A percentile compares a stretch with the other conserved stretches of the same genome.
phyloP scores from a whole-genome alignment of 2,797 vertebrate species.

The Sorex maritimensis region DNA sequence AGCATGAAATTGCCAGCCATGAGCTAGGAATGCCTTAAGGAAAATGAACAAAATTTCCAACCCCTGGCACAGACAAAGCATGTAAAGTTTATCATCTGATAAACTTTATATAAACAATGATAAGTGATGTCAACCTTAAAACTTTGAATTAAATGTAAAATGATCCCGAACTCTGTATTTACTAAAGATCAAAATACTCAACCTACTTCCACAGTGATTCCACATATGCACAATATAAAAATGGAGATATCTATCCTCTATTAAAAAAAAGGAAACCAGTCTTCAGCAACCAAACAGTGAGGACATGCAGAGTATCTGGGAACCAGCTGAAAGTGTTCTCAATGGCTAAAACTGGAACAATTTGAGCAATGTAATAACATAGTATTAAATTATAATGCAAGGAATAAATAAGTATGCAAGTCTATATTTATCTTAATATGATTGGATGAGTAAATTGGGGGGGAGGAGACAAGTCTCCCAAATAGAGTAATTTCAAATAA shows the following conservation, averaged over 20 bases:
- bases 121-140: conserved; percentile 40
- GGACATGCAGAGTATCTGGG: not conserved
- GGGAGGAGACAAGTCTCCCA: not conserved
- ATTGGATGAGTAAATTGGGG: not conserved
- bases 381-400: not conserved
- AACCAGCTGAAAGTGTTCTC: not conserved
- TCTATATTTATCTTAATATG: not conserved
- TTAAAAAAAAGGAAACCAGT: conserved; percentile 2
- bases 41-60: not conserved
- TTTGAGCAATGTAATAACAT: not conserved
- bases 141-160: conserved; percentile 40
- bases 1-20: not conserved
- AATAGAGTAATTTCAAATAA: conserved; percentile 6
- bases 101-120: not conserved
- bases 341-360: not conserved
- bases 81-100: not conserved
- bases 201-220: not conserved
- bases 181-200: not conserved
- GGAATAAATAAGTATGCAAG: not conserved
- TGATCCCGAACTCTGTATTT: not conserved
- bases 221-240: not conserved
- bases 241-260: not conserved
- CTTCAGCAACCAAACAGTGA: conserved; percentile 30
- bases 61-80: not conserved
- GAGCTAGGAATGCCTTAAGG: not conserved